Percentiles rank a stretch among this genome's conserved stretches.
phyloP scores from a whole-genome alignment of 2,888 invertebrate genomes.

The Busseola fusca region DNA sequence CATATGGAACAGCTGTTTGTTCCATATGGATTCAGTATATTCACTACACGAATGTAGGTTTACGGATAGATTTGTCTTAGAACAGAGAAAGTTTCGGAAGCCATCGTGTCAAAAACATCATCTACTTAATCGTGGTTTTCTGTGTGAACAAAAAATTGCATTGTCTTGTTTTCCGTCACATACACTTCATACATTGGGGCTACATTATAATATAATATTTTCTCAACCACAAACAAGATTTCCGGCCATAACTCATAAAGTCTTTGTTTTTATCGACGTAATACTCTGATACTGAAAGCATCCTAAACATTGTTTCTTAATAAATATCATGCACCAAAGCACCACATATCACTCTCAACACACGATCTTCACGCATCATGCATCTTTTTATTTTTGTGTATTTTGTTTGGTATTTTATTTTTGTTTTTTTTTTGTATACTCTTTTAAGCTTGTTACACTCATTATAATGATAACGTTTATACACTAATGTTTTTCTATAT shows the following conservation, averaged over 20 bases:
- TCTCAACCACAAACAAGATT: neutral
- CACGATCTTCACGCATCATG: no score
- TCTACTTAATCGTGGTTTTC: neutral
- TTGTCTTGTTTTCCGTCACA: conserved; percentile 7
- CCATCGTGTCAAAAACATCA: neutral
- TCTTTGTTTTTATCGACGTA: conserved; percentile 23
- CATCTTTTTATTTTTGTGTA: no score
- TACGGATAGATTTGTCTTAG: neutral
- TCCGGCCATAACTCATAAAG: conserved; percentile 2
- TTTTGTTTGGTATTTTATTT: no score
- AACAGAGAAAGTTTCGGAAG: conserved; percentile 1
- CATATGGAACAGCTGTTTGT: no score
- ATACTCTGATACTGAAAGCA: no score
- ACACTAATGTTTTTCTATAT: no score
- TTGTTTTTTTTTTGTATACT: no score
- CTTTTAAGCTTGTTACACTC: no score
- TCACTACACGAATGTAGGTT: neutral
- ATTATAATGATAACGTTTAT: no score
- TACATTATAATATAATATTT: conserved; percentile 1
- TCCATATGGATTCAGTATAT: neutral
- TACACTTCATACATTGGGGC: neutral
- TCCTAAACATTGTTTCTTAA: no score
- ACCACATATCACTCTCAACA: no score
- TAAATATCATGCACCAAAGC: no score
- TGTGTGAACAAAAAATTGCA: conserved; percentile 9